Evolutionary conservation across 2,113 vertebrate species (phyloP).

Genomic region (Thryonomys swinderianus): DNA sequence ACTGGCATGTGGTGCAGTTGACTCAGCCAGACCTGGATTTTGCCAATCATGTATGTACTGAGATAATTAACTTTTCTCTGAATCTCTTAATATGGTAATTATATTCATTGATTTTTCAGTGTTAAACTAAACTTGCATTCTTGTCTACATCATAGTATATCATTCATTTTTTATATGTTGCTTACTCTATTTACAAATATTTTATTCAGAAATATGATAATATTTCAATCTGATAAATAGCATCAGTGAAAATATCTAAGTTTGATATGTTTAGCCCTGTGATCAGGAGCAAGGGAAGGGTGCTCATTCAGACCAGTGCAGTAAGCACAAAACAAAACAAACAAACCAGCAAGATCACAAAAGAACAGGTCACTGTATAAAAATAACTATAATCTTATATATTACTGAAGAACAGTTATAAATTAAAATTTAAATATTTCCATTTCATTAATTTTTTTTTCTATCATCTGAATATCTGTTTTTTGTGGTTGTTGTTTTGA

Average conservation of each 20-base stretch:
- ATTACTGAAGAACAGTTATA: background rate
- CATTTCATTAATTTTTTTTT: background rate
- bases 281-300: background rate
- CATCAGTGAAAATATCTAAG: background rate
- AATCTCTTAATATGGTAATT: background rate
- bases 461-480: no score
- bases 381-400: background rate
- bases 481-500: no score
- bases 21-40: no score
- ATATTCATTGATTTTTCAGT: background rate
- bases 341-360: background rate
- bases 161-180: constrained; percentile 40
- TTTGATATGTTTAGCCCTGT: background rate
- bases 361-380: background rate
- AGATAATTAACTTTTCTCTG: background rate
- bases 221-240: background rate
- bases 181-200: background rate
- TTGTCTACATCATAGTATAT: background rate
- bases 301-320: background rate
- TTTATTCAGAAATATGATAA: background rate
- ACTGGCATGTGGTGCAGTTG: no score
- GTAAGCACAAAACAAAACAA: background rate
- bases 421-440: constrained; percentile 31
- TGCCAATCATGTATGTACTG: background rate
- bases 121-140: background rate